Base-by-base conservation (phyloP, 2,797 vertebrate species). In the Zalophus californianus region DNA sequence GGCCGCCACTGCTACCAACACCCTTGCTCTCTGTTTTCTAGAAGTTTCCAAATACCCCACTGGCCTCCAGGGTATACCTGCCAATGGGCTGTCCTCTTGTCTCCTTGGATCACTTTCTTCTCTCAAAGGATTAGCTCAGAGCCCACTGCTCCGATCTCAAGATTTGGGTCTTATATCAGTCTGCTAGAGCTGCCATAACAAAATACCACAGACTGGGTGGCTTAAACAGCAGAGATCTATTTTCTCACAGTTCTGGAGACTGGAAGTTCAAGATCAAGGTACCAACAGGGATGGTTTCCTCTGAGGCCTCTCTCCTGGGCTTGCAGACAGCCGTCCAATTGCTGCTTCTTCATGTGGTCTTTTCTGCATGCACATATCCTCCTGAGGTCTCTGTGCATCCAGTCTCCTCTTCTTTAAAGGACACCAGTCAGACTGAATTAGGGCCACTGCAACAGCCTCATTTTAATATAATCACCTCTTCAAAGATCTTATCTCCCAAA, bases 21-120 rank as follows among this genome's bases (percentile, higher is more conserved):
- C 29, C 29, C 13, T 58, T 29, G 25, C 38, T 56, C 48, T 95
- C 72, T 86, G 3, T 60, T 50, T 96, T 94, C 86, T 77, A 52
- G 73, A 90, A 64, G 60, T 52, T 80, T 78, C 35, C 64, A 78
- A 21, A 73, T 9, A 15, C n/a, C n/a, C 44, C 52, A 25, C 0
- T 41, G 58, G 62, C n/a, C 52, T 86, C 60, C 32, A 50, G 25
- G 64, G 32, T 8, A n/a, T 48, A 18, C 32, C 18, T 29, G 44
- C 7, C 54, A 15, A 2, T 2, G 8, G 18, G 52, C 8, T 72
- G 5, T 44, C 54, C 79, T 82, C 16, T 58, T 21, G 16, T 41
- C 27, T 20, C 15, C 54, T 56, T 35, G 35, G 35, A 6, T 68
- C 86, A 16, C 32, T 73, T 84, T 58, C 18, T 82, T 73, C 44